Conservation (phyloP, 2,797 vertebrate species). For the Eulemur coronatus region DNA sequence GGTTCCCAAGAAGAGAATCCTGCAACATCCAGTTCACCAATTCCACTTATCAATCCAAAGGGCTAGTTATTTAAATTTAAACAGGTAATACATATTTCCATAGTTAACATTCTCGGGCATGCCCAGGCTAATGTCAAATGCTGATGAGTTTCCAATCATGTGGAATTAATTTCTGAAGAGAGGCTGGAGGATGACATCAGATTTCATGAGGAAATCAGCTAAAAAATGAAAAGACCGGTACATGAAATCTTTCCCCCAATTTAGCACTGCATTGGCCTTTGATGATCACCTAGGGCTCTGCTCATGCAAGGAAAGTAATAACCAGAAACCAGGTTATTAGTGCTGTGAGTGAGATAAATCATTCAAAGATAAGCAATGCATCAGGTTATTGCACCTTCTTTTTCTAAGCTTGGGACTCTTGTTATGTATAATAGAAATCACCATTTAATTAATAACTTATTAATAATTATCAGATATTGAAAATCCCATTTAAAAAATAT, state of each 20-base stretch:
- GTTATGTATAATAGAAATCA: neutral
- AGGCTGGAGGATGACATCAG: constrained; percentile 41
- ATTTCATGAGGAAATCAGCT: constrained; percentile 62
- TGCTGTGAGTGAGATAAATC: neutral
- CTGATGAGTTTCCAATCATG: constrained; percentile 62
- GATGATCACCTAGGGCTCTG: constrained; percentile 33
- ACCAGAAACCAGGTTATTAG: constrained; percentile 40
- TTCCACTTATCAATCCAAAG: neutral
- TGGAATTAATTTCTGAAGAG: constrained; percentile 66
- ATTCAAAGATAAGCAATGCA: constrained; percentile 30
- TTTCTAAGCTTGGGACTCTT: neutral
- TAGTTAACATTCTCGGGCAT: constrained; percentile 56
- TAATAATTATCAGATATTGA: neutral
- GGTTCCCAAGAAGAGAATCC: neutral
- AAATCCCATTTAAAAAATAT: neutral
- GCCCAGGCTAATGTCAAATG: constrained; percentile 50
- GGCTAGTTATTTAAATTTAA: constrained; percentile 47
- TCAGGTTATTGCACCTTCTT: neutral
- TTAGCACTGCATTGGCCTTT: constrained; percentile 11
- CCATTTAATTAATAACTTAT: constrained; percentile 21
- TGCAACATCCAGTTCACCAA: neutral
- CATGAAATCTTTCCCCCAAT: constrained; percentile 53
- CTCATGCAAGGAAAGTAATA: constrained; percentile 43
- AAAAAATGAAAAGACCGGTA: constrained; percentile 44
- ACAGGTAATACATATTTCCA: constrained; percentile 29